phyloP scores from a whole-genome alignment of 2,888 invertebrate genomes.

The Choreutis nemorana region DNA sequence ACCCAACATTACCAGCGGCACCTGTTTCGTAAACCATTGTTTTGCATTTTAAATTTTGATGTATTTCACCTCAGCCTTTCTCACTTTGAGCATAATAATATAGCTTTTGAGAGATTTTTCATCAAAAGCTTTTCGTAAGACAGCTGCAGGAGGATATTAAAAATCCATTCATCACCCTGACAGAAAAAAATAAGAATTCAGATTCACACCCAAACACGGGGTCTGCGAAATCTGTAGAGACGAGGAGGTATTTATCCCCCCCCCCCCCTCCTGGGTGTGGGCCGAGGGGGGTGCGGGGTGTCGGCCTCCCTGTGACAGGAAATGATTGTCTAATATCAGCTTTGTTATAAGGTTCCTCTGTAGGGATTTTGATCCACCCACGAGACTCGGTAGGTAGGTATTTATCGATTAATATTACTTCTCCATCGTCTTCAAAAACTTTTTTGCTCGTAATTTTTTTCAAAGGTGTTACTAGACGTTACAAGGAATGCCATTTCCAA shows the following conservation, averaged over 20 bases:
- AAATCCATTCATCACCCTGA: slow-evolving; percentile 55
- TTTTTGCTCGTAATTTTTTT: too few relatives aligned
- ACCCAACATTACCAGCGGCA: too few relatives aligned
- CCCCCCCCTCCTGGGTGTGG: slow-evolving; percentile 25
- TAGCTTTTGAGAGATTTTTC: slow-evolving; percentile 29
- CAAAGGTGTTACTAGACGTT: too few relatives aligned
- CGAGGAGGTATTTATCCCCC: slow-evolving; percentile 46
- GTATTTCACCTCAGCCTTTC: too few relatives aligned
- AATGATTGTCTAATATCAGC: slow-evolving; percentile 67
- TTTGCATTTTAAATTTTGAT: too few relatives aligned
- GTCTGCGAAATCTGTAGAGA: slow-evolving; percentile 55
- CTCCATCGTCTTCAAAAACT: too few relatives aligned
- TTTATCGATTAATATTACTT: too few relatives aligned
- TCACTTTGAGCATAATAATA: slow-evolving; percentile 11
- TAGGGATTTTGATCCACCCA: slow-evolving; percentile 38
- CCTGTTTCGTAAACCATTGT: too few relatives aligned
- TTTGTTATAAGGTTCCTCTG: slow-evolving; percentile 61
- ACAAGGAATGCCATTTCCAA: too few relatives aligned
- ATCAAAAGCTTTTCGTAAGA: slow-evolving; percentile 29
- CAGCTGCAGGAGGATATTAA: slow-evolving; percentile 57
- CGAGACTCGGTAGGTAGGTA: too few relatives aligned
- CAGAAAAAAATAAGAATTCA: slow-evolving; percentile 55
- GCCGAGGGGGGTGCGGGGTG: slow-evolving; percentile 28
- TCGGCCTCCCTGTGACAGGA: slow-evolving; percentile 59
- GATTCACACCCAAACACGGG: slow-evolving; percentile 56